Base-by-base conservation (phyloP, 2,888 invertebrate species). In the Trachelus tabidus region DNA sequence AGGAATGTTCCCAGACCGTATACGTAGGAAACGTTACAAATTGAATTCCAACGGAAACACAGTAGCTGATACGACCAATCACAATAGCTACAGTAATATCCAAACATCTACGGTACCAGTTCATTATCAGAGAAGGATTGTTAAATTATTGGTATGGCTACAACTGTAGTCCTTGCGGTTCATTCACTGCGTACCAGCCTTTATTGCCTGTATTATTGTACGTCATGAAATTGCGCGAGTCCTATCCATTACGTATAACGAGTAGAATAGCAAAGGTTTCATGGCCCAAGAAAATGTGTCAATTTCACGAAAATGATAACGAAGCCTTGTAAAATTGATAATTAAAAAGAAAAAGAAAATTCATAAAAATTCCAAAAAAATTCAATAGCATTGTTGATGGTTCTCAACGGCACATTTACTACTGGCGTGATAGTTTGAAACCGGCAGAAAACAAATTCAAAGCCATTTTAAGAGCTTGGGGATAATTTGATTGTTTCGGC, bases 31-130 rank as follows among this genome's bases (percentile, higher is more conserved):
- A 82, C 81, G 82, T 81, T 84, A 85, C 83, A 87, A 87, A 88
- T 88, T 87, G 86, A 87, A 87, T 88, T 88, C 85, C 83, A 78
- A 81, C 84, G 80, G 83, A 80, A 84, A 85, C 83, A 79, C 84
- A 81, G 79, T 79, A 81, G 87, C 82, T 86, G 86, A 87, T 87
- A 86, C 85, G 79, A 85, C 80, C 82, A 82, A 85, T 85, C 85
- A 82, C 81, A 80, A 85, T 15, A 23, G 56, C 56, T 23, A 56
- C 9, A 56, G 56, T 56, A 73, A 73, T 73, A 76, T 73, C 56
- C 15, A 40, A 69, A 73, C n/a, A 76, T 34, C 73, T 69, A 34
- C 56, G 33, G 35, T 74, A 78, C 68, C 75, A 80, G 77, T 82
- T 82, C 79, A 84, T 86, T 85, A 75, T 56, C 56, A 23, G 2